Evolutionary conservation across 1,140 invertebrate species (phyloP).

Genomic region (Chironomus striatipennis): DNA sequence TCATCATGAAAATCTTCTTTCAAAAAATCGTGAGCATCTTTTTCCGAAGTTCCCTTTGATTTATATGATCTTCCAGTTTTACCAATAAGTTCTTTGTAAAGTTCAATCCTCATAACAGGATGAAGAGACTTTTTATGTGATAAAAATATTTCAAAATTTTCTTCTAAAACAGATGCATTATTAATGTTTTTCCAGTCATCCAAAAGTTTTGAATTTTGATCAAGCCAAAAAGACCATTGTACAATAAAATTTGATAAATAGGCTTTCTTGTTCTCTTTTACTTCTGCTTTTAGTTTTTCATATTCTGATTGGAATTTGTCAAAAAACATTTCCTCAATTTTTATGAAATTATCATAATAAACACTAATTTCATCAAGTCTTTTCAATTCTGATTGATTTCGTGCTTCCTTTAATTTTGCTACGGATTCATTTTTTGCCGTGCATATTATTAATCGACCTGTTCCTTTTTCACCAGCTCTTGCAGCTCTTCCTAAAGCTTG

Average conservation of each 20-base stretch:
- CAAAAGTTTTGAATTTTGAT: constrained; percentile 25
- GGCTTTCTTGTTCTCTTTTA: too few relatives aligned
- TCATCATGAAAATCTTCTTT: not conserved
- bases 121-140: not conserved
- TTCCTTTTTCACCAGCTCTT: constrained; percentile 33
- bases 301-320: constrained; percentile 25
- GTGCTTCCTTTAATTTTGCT: constrained; percentile 25
- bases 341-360: constrained; percentile 26
- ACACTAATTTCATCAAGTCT: constrained; percentile 27
- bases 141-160: not conserved
- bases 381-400: constrained; percentile 25
- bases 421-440: constrained; percentile 21
- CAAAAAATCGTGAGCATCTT: too few relatives aligned
- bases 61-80: not conserved
- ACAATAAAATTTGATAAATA: constrained; percentile 26
- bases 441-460: constrained; percentile 32
- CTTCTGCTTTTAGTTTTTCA: constrained; percentile 24
- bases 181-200: not conserved
- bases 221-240: constrained; percentile 28
- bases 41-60: not conserved
- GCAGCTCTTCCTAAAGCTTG: constrained; percentile 40
- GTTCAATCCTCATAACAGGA: not conserved
- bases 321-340: constrained; percentile 27
- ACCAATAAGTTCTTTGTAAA: not conserved
- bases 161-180: not conserved